Base-by-base conservation (phyloP, 2,888 invertebrate species). In the Luperina testacea region DNA sequence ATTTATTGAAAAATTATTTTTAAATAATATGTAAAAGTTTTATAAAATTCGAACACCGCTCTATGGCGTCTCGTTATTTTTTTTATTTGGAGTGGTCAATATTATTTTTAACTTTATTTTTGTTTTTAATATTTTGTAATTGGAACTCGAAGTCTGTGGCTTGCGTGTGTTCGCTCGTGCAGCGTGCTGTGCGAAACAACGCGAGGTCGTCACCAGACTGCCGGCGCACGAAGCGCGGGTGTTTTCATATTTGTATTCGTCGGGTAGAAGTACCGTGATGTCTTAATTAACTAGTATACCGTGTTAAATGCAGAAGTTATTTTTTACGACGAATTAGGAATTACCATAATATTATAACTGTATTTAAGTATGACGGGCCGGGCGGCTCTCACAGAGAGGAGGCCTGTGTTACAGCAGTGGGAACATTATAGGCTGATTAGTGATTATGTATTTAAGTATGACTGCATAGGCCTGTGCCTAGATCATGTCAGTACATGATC, bases 151-250 rank as follows among this genome's bases (percentile, higher is more conserved):
- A 57, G 78, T 63, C 76, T 72, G 77, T 61, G 20, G 24, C 57
- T 73, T 78, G 73, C 78, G 85, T 78, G 74, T 83, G 71, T 80
- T 74, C 67, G 74, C 77, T 80, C 76, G 77, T 84, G 84, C 78
- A 72, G 76, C 78, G 76, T 83, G 71, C 81, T 87, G 91, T 92
- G 90, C 86, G 90, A 78, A 88, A 86, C 89, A 86, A 65, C 88
- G 90, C 91, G 91, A 84, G 87, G 91, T 89, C 89, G 88, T 80
- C 76, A 87, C 82, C 86, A 81, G 85, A 92, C 92, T 92, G 88
- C 61, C 81, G 75, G 74, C 82, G 45, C 59, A n/a, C 89, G 82
- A 73, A 71, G 84, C 81, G 86, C 82, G 87, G 74, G 64, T 82
- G 90, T 88, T 83, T 77, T 86, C 82, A 82, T 83, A 87, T 82